Conservation (phyloP, 2,888 invertebrate species). For the Pollenia angustigena region DNA sequence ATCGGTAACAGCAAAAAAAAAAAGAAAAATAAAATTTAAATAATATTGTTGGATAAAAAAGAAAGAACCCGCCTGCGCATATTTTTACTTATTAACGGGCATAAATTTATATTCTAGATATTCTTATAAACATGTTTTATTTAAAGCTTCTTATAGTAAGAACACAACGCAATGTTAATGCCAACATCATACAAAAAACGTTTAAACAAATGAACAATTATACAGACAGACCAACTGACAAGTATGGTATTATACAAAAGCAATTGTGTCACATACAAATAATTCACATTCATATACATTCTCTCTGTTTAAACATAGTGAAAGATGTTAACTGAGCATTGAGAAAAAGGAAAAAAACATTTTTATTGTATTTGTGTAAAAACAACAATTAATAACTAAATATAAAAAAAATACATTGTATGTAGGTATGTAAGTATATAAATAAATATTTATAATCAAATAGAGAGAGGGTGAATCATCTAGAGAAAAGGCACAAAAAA, state of each 20-base stretch:
- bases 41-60: slow-evolving; percentile 17
- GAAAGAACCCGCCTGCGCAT: slow-evolving; percentile 68
- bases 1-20: slow-evolving; percentile 1
- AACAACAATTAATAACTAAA: slow-evolving; percentile 41
- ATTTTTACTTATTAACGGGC: slow-evolving; percentile 63
- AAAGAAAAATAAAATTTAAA: slow-evolving; percentile 9
- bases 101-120: slow-evolving; percentile 58
- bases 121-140: slow-evolving; percentile 61
- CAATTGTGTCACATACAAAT: slow-evolving; percentile 68
- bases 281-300: slow-evolving; percentile 59
- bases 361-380: slow-evolving; percentile 24
- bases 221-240: slow-evolving; percentile 42
- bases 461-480: slow-evolving; percentile 66
- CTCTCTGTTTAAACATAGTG: slow-evolving; percentile 51
- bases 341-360: slow-evolving; percentile 25
- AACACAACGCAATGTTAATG: slow-evolving; percentile 62
- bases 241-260: slow-evolving; percentile 60
- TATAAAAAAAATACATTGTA: slow-evolving; percentile 13
- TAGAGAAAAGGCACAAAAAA: slow-evolving; percentile 36
- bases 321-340: slow-evolving; percentile 66
- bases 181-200: slow-evolving; percentile 38
- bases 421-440: slow-evolving; percentile 29
- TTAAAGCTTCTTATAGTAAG: slow-evolving; percentile 68
- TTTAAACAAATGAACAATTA: slow-evolving; percentile 17
- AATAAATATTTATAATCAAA: slow-evolving; percentile 69